These are phyloP conservation scores for Ancistrus triradiatus DNA, from an alignment of 2,113 vertebrate species.

Conservation along the genomic window DNA sequence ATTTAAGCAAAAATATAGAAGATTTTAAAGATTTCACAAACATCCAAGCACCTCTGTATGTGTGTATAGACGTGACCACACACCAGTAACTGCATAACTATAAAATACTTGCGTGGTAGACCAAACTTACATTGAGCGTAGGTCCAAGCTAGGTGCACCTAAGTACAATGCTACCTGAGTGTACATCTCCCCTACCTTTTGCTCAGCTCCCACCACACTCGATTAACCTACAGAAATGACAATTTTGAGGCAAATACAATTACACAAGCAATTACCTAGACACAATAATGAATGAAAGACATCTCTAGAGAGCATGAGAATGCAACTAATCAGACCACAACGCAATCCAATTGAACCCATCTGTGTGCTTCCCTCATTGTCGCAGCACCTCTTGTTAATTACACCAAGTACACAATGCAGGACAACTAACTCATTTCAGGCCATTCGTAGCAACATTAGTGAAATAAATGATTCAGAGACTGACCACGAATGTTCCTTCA, in stretches of 20 bases:
- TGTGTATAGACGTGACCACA: too few relatives aligned
- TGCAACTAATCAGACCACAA: conserved; percentile 21
- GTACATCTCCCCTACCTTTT: not conserved
- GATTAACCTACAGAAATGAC: conserved; percentile 11
- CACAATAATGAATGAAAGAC: conserved; percentile 20
- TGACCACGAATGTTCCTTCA: conserved; percentile 1
- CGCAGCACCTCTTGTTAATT: conserved; percentile 15
- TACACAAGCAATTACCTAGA: conserved; percentile 30
- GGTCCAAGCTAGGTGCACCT: too few relatives aligned
- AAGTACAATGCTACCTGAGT: not conserved
- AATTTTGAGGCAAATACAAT: conserved; percentile 21
- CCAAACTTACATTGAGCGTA: too few relatives aligned
- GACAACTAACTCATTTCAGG: not conserved
- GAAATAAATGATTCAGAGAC: conserved; percentile 24
- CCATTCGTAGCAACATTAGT: conserved; percentile 8
- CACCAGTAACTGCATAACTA: too few relatives aligned
- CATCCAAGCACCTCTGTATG: too few relatives aligned
- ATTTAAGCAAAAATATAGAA: too few relatives aligned
- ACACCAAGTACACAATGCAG: conserved; percentile 3
- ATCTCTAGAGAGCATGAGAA: conserved; percentile 12
- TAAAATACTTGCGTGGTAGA: too few relatives aligned
- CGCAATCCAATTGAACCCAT: conserved; percentile 10
- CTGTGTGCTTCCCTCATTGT: conserved; percentile 6
- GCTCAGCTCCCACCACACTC: not conserved
- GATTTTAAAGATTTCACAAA: too few relatives aligned